Evolutionary conservation across 2,888 invertebrate genomes (phyloP), one percentile per base, ranked within the genome.

Genomic region (Eupithecia subfuscata): DNA sequence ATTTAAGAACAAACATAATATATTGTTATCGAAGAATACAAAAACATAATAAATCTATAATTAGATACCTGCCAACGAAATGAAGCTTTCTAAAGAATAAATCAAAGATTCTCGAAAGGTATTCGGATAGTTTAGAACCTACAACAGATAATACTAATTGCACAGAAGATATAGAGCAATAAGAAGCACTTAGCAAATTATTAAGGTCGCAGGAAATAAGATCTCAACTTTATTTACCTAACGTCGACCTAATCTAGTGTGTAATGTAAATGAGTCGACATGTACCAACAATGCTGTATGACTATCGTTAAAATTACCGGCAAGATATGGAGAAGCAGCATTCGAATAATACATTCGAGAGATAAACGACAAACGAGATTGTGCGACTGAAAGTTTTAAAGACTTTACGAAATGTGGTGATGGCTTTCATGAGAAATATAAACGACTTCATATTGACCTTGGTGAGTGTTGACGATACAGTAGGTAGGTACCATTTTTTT

Each of bases 161-260:
- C 14, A 12, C n/a, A 25, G 25, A 25, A 25, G 56, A 9, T n/a
- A 43, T 4, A 7, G 16, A 64, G 18, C 34, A 64, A 34, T 34
- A 34, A 64, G 64, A 60, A 60, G 12, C 60, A 25, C 5, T 60
- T 25, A 60, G 60, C 60, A 6, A 70, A 70, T n/a, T 75, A 79
- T 74, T 79, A 81, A 86, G 82, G 82, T 83, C 86, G 86, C 87
- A 91, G 93, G 93, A 94, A 93, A 92, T 89, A 87, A 84, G 86
- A 84, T 90, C 89, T 92, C 92, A 92, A 87, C 85, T 78, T 78
- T 94, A 90, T 94, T 95, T 94, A 85, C 82, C 81, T 87, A 87
- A 81, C 85, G 90, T 91, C 91, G 85, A 80, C 83, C 87, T 92
- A 92, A 92, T 93, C 92, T 90, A 82, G 78, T 87, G 86, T 82